These are phyloP conservation scores for Mohoua ochrocephala DNA, from an alignment of 2,113 vertebrate genomes.

Conservation along the genomic window DNA sequence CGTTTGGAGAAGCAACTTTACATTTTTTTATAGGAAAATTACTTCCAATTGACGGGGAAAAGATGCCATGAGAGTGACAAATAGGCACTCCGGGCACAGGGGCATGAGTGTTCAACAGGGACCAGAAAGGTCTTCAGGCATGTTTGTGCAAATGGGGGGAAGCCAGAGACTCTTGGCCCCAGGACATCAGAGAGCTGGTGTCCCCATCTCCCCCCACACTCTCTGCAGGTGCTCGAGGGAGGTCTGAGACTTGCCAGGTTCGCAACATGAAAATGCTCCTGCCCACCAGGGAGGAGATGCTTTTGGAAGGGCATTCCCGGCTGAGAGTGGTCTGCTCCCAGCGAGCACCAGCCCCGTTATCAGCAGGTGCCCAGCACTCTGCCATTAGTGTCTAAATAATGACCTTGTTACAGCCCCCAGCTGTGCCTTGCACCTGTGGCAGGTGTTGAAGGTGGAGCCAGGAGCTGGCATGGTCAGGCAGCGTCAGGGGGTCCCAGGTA, in stretches of 20 bases:
- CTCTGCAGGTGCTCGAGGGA: neutral
- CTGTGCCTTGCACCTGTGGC: neutral
- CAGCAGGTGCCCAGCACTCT: neutral
- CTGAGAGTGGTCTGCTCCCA: fast-evolving
- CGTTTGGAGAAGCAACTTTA: neutral
- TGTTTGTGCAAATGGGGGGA: fast-evolving
- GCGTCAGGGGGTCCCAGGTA: fast-evolving
- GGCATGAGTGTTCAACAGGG: fast-evolving
- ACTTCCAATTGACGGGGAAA: neutral
- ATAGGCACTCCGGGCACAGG: fast-evolving
- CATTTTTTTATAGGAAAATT: neutral
- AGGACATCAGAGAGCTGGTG: fast-evolving
- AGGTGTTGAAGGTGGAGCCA: neutral
- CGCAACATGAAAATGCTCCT: neutral
- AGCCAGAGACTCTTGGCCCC: fast-evolving
- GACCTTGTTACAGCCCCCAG: fast-evolving
- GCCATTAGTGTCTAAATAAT: neutral
- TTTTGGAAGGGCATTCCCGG: neutral
- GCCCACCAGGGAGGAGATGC: fast-evolving
- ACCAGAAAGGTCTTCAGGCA: neutral
- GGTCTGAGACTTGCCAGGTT: neutral
- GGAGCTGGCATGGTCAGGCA: fast-evolving
- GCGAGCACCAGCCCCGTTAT: fast-evolving
- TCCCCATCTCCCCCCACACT: fast-evolving
- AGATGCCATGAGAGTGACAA: fast-evolving